phyloP scores from a whole-genome alignment of 1,140 invertebrate genomes.

The Tetramorium parvispinum region DNA sequence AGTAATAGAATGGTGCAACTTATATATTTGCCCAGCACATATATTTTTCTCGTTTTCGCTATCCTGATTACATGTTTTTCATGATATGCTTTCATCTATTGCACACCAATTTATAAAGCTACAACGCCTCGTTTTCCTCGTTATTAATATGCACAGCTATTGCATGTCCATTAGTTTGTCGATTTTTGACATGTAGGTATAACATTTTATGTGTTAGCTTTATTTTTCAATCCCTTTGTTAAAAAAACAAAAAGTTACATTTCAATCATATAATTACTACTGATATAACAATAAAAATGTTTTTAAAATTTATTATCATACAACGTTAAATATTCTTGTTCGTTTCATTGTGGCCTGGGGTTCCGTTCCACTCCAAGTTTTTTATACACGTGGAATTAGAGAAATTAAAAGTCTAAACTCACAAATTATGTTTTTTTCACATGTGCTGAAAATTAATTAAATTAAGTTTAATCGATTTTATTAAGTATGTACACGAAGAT shows the following conservation, averaged over 20 bases:
- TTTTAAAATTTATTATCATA: neutral
- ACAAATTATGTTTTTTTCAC: neutral
- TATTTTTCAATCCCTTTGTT: neutral
- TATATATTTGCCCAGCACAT: neutral
- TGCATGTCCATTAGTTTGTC: constrained; percentile 13
- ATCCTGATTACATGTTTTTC: constrained; percentile 15
- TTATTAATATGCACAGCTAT: constrained; percentile 24
- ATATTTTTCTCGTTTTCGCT: constrained; percentile 1
- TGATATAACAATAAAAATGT: neutral
- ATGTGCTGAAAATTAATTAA: neutral
- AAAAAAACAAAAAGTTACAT: constrained; percentile 4
- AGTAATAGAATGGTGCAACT: neutral
- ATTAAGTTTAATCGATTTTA: neutral
- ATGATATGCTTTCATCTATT: constrained; percentile 4
- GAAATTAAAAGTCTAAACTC: constrained; percentile 4
- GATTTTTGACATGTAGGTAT: neutral
- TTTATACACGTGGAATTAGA: neutral
- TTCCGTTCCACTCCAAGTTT: no score
- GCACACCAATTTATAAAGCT: constrained; percentile 18
- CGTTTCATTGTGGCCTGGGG: neutral
- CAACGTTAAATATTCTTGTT: neutral
- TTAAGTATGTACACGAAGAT: neutral
- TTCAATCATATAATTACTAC: neutral
- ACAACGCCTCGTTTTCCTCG: neutral
- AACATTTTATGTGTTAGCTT: neutral